These are phyloP conservation scores for Callaeas wilsoni DNA, from an alignment of 2,113 vertebrate genomes.

Conservation along the genomic window DNA sequence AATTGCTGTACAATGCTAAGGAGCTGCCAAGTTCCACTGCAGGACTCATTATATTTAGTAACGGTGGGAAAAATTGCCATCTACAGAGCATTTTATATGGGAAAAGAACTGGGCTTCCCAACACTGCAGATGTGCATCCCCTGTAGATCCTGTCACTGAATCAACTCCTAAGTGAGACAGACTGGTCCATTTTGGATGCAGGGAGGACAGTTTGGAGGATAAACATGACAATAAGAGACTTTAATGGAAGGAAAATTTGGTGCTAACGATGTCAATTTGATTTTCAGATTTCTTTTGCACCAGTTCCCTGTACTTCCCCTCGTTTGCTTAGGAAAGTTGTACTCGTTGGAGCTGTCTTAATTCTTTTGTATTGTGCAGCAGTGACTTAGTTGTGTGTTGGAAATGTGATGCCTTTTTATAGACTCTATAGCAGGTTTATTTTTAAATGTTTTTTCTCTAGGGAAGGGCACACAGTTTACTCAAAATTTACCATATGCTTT, in stretches of 20 bases:
- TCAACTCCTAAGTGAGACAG: neutral
- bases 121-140: neutral
- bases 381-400: neutral
- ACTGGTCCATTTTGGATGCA: neutral
- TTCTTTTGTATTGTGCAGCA: neutral
- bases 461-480: conserved; percentile 39
- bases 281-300: neutral
- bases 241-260: neutral
- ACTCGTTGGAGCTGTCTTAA: neutral
- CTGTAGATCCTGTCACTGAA: neutral
- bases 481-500: conserved; percentile 55
- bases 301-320: neutral
- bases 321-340: neutral
- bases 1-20: conserved; percentile 22
- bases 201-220: neutral
- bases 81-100: neutral
- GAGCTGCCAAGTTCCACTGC: conserved; percentile 37
- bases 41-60: conserved; percentile 48
- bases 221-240: neutral
- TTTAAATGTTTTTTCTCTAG: conserved; percentile 23
- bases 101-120: neutral
- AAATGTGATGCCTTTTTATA: conserved; percentile 10
- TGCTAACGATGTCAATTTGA: neutral
- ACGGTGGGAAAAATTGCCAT: neutral
- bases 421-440: conserved; percentile 27